A percentile compares a stretch with the other conserved stretches of the same genome.
Conservation (phyloP, 1,140 invertebrate genomes). For the Gryon sp. region DNA sequence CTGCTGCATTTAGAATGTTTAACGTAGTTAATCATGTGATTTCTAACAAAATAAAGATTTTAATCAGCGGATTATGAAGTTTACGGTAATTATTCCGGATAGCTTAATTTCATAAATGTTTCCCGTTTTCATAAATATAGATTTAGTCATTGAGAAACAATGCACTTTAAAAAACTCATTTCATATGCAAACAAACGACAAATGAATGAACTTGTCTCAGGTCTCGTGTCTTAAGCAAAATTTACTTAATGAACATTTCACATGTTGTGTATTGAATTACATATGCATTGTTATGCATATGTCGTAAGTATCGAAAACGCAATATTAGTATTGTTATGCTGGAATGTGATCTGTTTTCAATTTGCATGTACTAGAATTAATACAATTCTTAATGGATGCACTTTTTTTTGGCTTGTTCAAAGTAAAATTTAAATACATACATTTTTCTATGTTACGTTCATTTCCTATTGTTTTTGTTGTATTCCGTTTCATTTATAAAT, state of each 20-base stretch:
- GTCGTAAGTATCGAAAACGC: constrained; percentile 16
- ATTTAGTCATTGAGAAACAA: no score
- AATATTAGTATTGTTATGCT: constrained; percentile 32
- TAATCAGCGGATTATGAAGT: no score
- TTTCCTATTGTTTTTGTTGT: constrained; percentile 4
- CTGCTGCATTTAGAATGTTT: no score
- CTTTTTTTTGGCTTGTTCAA: constrained; percentile 14
- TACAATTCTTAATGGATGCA: constrained; percentile 23
- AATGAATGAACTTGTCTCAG: neutral
- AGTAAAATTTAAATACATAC: constrained; percentile 15
- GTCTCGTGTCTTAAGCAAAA: constrained; percentile 8
- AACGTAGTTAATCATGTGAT: no score
- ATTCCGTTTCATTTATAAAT: no score
- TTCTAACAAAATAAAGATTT: no score
- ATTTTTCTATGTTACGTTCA: neutral
- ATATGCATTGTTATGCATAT: constrained; percentile 29
- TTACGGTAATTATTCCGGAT: no score
- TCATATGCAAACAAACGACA: neutral
- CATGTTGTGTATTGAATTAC: neutral
- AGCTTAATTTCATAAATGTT: no score
- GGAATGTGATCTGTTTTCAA: constrained; percentile 47
- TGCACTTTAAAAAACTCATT: no score
- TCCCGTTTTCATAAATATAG: no score
- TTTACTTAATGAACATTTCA: constrained; percentile 5
- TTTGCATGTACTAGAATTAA: constrained; percentile 36